Base-by-base conservation (phyloP, 2,113 vertebrate species). In the Anser brachyrhynchus region DNA sequence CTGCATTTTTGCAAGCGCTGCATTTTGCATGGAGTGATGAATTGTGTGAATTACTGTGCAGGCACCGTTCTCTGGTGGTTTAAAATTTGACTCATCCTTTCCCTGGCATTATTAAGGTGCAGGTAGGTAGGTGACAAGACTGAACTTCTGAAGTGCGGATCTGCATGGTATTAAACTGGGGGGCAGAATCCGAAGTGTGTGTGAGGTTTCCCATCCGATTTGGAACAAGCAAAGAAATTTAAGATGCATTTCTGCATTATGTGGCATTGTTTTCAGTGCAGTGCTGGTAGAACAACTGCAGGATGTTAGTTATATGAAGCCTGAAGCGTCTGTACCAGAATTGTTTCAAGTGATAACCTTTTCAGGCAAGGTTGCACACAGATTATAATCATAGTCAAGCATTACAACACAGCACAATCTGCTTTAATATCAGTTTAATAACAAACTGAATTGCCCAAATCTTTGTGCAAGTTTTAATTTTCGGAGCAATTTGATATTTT, bases 121-220 rank as follows among this genome's bases (percentile, higher is more conserved):
- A 15, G 18, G 64, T 52, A 37, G 41, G n/a, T 16, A 43, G 54
- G 6, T 72, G 43, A 49, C 19, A 33, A 43, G 65, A 6, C 31
- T 76, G 69, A 64, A 28, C 43, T 84, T 84, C 21, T 17, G 31
- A 41, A 8, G 72, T 61, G 62, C 35, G 67, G 13, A 6, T 83
- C 29, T 66, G 39, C 35, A 11, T 35, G 23, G 12, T 54, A 23
- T 59, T 49, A 51, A 54, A 39, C 28, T 20, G 15, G 22, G 33
- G 21, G 11, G 9, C 1, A 3, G 2, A 9, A 23, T 2, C 28
- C 10, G 1, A 46, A 64, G 21, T 10, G 11, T 9, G 8, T 55
- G 14, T 57, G 75, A 54, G 31, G 25, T 55, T 82, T 77, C 39
- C 37, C 11, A 31, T 46, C 7, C 25, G 13, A 44, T 86, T 62